Percentiles rank a stretch among this genome's conserved stretches.
Evolutionary conservation across 2,113 vertebrate species (phyloP).

Genomic region (Camelus dromedarius): DNA sequence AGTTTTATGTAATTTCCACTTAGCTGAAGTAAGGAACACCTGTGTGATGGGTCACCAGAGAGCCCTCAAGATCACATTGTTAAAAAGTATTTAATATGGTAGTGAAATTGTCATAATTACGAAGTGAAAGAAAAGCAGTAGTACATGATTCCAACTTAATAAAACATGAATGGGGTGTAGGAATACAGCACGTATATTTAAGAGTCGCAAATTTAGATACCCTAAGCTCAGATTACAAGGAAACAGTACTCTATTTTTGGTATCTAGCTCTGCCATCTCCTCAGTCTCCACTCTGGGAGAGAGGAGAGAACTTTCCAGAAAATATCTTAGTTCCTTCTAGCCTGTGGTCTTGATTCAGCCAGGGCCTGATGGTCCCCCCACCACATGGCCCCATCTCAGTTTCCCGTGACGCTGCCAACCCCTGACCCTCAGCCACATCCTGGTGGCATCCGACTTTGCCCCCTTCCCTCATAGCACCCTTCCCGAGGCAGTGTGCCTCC

Average conservation of each 20-base stretch:
- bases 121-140: neutral
- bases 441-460: fast-evolving
- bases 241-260: neutral
- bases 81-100: neutral
- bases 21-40: neutral
- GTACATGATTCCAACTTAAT: neutral
- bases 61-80: neutral
- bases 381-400: fast-evolving
- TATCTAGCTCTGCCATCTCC: too few relatives aligned
- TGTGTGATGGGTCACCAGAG: neutral
- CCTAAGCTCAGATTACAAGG: neutral
- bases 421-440: neutral
- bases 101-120: neutral
- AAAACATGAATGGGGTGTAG: neutral
- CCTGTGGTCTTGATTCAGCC: neutral
- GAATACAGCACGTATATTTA: neutral
- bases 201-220: neutral
- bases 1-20: neutral
- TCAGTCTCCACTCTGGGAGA: neutral
- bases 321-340: neutral
- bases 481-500: neutral
- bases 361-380: neutral
- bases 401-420: fast-evolving
- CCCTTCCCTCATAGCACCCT: neutral
- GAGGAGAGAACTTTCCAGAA: neutral